Conservation (phyloP, 2,888 invertebrate genomes). For the Drosophila prostipennis region DNA sequence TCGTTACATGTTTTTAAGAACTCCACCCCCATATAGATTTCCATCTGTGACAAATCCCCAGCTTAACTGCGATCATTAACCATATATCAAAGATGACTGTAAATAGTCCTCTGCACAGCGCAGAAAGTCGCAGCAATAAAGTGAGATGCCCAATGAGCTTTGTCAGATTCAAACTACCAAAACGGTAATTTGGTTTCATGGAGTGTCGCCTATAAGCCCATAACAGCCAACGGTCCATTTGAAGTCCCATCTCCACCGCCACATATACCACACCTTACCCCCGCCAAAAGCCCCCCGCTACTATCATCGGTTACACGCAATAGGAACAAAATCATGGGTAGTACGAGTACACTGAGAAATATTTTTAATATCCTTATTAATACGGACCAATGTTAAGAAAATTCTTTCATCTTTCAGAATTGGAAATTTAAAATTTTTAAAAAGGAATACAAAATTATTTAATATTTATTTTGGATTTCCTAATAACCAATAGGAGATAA, state of each 20-base stretch:
- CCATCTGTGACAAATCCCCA: constrained; percentile 37
- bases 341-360: not conserved
- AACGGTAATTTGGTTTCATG: constrained; percentile 67
- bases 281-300: constrained; percentile 2
- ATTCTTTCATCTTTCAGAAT: no score
- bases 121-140: constrained; percentile 28
- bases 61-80: constrained; percentile 36
- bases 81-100: constrained; percentile 38
- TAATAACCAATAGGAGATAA: no score
- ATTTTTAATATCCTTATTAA: not conserved
- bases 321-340: constrained; percentile 31
- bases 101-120: constrained; percentile 29
- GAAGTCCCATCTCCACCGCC: constrained; percentile 45
- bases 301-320: constrained; percentile 39
- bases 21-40: constrained; percentile 16
- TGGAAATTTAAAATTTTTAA: no score
- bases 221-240: constrained; percentile 79
- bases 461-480: no score
- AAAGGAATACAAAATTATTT: no score
- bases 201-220: constrained; percentile 70
- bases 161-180: constrained; percentile 47
- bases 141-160: constrained; percentile 51
- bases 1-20: constrained; percentile 1
- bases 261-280: constrained; percentile 19
- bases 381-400: no score